Base-by-base conservation (phyloP, 2,888 invertebrate species). In the Apamea monoglypha region DNA sequence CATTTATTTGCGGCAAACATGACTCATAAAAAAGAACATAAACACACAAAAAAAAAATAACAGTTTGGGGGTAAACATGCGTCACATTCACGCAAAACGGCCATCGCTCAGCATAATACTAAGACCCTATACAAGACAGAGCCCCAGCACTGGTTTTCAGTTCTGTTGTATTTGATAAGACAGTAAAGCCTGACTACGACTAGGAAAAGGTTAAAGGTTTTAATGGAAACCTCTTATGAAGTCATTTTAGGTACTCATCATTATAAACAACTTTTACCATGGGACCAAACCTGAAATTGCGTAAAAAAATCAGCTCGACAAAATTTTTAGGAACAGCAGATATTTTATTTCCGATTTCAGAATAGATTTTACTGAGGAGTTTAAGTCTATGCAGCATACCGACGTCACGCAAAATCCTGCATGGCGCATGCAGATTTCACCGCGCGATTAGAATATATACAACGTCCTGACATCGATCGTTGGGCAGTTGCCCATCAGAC, bases 141-240 rank as follows among this genome's bases (percentile, higher is more conserved):
- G n/a, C n/a, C n/a, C n/a, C n/a, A n/a, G n/a, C n/a, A n/a, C n/a
- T n/a, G n/a, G n/a, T n/a, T n/a, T n/a, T n/a, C n/a, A n/a, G n/a
- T n/a, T n/a, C n/a, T n/a, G n/a, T n/a, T n/a, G n/a, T 32, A 44
- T 76, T 77, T 44, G 50, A 47, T 61, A 56, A 21, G 50, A 29
- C 29, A 29, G 74, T 14, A 36, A n/a, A 71, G n/a, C 25, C 8
- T 21, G 40, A 1, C 6, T 29, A 61, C 29, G 8, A 29, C 29
- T 8, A 29, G 16, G 2, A 29, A 29, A 61, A 29, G 4, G 21
- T 63, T 18, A 18, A 18, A 56, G 3, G 25, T 56, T 56, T 25
- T 10, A 25, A 25, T 56, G 10, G 10, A 56, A 56, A 56, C 25
- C 56, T n/a, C 0, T 7, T 53, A 8, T 3, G 53, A 25, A 8